Percentiles rank a stretch among this genome's conserved stretches.
These are phyloP conservation scores for Bruchidius siliquastri DNA, from an alignment of 2,888 invertebrate species.

Conservation along the genomic window DNA sequence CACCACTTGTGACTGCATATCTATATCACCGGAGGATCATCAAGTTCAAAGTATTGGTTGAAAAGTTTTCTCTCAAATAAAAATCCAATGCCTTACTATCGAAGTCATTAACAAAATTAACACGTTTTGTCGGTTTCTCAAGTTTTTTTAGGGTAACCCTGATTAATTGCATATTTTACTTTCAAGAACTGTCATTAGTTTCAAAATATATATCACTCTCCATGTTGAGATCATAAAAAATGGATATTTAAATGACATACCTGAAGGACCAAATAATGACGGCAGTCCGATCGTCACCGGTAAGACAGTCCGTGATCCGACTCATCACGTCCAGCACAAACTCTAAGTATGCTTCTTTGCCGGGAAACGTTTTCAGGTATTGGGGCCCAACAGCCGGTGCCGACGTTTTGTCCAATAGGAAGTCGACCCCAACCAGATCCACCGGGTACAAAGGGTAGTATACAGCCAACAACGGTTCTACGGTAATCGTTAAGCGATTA, in stretches of 20 bases:
- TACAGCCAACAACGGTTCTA: constrained; percentile 48
- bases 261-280: constrained; percentile 59
- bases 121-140: too few relatives aligned
- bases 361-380: constrained; percentile 55
- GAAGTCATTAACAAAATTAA: too few relatives aligned
- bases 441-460: constrained; percentile 41
- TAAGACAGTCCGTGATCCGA: constrained; percentile 51
- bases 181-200: too few relatives aligned
- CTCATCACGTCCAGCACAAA: constrained; percentile 53
- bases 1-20: too few relatives aligned
- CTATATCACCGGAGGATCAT: too few relatives aligned
- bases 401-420: constrained; percentile 41
- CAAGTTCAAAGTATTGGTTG: too few relatives aligned
- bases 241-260: not conserved
- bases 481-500: not conserved
- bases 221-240: too few relatives aligned
- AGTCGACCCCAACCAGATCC: constrained; percentile 36
- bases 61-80: too few relatives aligned
- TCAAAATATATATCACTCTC: too few relatives aligned
- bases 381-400: constrained; percentile 56
- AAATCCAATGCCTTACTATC: too few relatives aligned
- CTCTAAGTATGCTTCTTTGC: constrained; percentile 56
- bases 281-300: constrained; percentile 49
- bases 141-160: too few relatives aligned
- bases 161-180: too few relatives aligned